Conservation (phyloP, 2,113 vertebrate genomes). For the Megatriorchis doriae region DNA sequence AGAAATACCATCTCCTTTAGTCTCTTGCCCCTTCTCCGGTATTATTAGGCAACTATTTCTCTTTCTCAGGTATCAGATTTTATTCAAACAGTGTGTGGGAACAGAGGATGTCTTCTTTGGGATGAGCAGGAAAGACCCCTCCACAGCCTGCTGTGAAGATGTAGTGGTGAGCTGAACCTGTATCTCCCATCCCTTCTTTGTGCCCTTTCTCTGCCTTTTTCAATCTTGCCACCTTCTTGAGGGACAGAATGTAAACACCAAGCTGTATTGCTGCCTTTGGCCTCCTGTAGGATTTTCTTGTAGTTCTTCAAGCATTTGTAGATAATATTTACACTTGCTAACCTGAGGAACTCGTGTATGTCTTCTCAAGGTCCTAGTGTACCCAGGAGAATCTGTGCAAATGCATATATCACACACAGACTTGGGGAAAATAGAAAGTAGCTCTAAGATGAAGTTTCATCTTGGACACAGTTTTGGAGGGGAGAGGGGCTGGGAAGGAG, state of each 20-base stretch:
- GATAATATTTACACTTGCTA: background rate
- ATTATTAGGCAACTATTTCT: background rate
- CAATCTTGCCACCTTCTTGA: background rate
- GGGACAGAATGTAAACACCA: background rate
- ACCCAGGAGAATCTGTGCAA: background rate
- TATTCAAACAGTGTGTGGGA: constrained; percentile 87
- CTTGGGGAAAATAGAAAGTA: background rate
- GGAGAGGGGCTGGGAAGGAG: background rate
- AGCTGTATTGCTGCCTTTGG: background rate
- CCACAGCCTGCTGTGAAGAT: constrained; percentile 90
- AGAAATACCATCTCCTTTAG: background rate
- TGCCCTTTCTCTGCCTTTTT: background rate
- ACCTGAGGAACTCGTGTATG: background rate
- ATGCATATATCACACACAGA: background rate
- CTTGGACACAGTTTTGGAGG: background rate
- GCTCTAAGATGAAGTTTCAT: background rate
- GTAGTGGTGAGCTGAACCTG: constrained; percentile 81
- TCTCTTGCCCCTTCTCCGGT: background rate
- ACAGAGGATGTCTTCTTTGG: constrained; percentile 91
- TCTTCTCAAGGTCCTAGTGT: background rate
- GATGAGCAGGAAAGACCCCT: constrained; percentile 84
- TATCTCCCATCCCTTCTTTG: background rate
- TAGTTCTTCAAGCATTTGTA: background rate
- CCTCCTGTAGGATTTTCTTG: background rate
- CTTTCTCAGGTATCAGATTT: constrained; percentile 82